These are phyloP conservation scores for Tetramorium simillimum DNA, from an alignment of 1,140 invertebrate species.

Conservation along the genomic window DNA sequence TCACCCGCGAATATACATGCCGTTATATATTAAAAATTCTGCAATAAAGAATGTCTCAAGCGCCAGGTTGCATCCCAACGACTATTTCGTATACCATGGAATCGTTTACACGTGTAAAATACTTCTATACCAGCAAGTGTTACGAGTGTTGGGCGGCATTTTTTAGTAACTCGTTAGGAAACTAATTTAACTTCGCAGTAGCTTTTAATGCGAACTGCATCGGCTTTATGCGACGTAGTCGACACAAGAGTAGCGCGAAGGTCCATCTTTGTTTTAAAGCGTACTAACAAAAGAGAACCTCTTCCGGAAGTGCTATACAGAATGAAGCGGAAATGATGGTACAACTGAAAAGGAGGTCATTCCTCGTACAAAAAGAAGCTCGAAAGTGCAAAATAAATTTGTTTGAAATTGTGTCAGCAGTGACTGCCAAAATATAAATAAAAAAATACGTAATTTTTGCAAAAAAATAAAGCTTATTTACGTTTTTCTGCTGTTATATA, in stretches of 20 bases:
- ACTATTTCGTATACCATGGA: neutral
- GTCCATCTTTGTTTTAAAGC: slow-evolving; percentile 56
- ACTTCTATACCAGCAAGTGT: slow-evolving; percentile 35
- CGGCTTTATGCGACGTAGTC: slow-evolving; percentile 57
- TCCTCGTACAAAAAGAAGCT: slow-evolving; percentile 9
- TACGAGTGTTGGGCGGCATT: slow-evolving; percentile 42
- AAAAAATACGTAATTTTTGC: slow-evolving; percentile 1
- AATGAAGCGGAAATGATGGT: slow-evolving; percentile 33
- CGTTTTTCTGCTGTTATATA: neutral
- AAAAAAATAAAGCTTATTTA: neutral
- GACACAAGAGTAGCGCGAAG: slow-evolving; percentile 34
- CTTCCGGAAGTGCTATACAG: slow-evolving; percentile 26
- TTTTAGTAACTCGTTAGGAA: slow-evolving; percentile 74
- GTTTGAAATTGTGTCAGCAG: neutral
- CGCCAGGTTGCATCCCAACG: neutral
- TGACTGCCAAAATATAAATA: neutral
- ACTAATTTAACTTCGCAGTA: slow-evolving; percentile 70
- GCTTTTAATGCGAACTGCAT: slow-evolving; percentile 66
- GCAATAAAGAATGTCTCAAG: slow-evolving; percentile 14
- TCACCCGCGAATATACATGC: slow-evolving; percentile 5
- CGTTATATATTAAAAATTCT: slow-evolving; percentile 43
- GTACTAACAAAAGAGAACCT: slow-evolving; percentile 36
- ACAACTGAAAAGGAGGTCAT: slow-evolving; percentile 39
- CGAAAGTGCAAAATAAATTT: slow-evolving; percentile 24
- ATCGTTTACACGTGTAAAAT: slow-evolving; percentile 55